phyloP scores from a whole-genome alignment of 1,140 invertebrate species.

The Zaprionus tsacasi region DNA sequence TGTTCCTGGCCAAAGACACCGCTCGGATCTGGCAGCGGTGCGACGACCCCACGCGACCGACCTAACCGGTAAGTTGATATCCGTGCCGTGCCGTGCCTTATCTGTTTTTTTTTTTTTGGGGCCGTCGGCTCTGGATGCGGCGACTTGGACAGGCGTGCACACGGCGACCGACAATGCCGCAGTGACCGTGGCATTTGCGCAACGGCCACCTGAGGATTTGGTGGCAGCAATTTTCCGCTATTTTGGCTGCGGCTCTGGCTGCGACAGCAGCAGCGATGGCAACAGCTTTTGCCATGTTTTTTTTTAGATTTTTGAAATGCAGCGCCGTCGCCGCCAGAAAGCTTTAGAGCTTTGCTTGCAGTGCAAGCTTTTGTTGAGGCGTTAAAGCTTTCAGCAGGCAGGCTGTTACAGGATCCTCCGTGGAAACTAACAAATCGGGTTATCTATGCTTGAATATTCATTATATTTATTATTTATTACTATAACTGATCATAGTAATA shows the following conservation, averaged over 20 bases:
- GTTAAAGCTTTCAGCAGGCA: background rate
- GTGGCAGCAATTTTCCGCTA: slow-evolving; percentile 7
- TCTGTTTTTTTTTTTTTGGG: background rate
- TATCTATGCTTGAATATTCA: background rate
- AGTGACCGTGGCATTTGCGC: slow-evolving; percentile 56
- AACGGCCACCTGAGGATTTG: slow-evolving; percentile 57
- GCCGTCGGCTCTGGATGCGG: slow-evolving; percentile 29
- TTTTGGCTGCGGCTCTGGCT: slow-evolving; percentile 1
- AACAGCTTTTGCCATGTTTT: slow-evolving; percentile 20
- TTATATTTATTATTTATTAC: slow-evolving; percentile 7
- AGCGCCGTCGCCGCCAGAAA: slow-evolving; percentile 42
- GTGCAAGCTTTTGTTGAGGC: background rate
- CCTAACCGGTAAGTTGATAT: slow-evolving; percentile 13
- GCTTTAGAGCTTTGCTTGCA: slow-evolving; percentile 46
- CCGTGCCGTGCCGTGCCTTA: background rate
- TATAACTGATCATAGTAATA: background rate
- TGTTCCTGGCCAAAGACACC: background rate
- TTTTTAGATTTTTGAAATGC: slow-evolving; percentile 45
- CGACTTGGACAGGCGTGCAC: slow-evolving; percentile 49
- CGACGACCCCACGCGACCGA: background rate
- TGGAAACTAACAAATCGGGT: background rate
- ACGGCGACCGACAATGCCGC: slow-evolving; percentile 49
- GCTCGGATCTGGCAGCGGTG: background rate
- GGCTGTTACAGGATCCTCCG: background rate
- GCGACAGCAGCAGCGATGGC: background rate